Conservation (phyloP, 1,140 invertebrate species). For the Trissolcus basalis region DNA sequence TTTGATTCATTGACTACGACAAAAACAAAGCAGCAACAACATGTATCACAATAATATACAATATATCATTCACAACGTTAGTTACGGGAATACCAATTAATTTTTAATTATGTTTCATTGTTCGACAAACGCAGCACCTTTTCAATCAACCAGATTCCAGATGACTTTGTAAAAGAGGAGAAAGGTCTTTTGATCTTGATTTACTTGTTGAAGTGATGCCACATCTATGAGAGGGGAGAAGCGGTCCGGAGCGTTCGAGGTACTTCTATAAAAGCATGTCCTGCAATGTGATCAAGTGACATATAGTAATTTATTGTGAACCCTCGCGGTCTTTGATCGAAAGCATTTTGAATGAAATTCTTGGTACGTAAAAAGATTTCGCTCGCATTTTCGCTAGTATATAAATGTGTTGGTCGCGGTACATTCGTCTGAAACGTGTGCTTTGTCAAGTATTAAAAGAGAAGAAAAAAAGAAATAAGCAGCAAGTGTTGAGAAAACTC, state of each 20-base stretch:
- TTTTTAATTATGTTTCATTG: no score
- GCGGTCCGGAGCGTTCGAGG: slow-evolving; percentile 21
- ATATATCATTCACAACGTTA: no score
- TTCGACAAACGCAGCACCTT: slow-evolving; percentile 24
- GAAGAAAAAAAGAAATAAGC: no score
- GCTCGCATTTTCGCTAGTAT: neutral
- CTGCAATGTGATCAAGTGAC: slow-evolving; percentile 34
- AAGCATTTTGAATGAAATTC: slow-evolving; percentile 55
- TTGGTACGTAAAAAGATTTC: slow-evolving; percentile 48
- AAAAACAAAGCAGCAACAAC: no score
- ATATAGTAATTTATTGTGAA: slow-evolving; percentile 50
- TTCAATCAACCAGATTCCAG: slow-evolving; percentile 33
- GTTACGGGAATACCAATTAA: no score
- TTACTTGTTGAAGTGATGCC: slow-evolving; percentile 18
- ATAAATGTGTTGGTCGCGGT: neutral
- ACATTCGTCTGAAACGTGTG: neutral
- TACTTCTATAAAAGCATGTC: slow-evolving; percentile 65
- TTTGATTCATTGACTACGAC: no score
- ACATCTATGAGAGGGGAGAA: slow-evolving; percentile 29
- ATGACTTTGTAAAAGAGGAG: slow-evolving; percentile 49
- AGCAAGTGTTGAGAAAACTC: no score
- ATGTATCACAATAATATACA: no score
- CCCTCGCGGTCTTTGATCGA: slow-evolving; percentile 10
- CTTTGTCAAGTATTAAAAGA: neutral
- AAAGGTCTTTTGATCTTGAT: slow-evolving; percentile 48